These are phyloP conservation scores for Crypturellus tataupa DNA, from an alignment of 2,797 vertebrate species.

Conservation along the genomic window DNA sequence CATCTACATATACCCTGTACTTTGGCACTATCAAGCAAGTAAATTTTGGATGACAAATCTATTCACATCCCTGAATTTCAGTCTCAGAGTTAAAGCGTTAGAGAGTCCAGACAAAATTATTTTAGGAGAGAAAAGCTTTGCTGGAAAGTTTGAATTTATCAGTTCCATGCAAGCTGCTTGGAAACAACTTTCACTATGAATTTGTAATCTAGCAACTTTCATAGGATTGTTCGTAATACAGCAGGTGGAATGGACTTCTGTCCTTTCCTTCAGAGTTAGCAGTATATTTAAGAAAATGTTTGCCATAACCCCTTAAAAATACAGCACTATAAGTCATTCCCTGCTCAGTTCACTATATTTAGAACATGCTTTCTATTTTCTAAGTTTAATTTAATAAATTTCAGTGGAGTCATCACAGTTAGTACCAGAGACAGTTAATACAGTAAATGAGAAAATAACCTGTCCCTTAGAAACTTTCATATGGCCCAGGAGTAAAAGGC, in stretches of 20 bases:
- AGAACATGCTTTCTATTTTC: neutral
- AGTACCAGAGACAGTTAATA: neutral
- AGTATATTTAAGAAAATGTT: neutral
- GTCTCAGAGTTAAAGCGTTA: neutral
- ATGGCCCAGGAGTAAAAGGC: rapidly evolving
- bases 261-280: neutral
- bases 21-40: neutral
- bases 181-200: neutral
- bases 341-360: neutral
- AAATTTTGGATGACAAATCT: neutral
- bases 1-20: neutral
- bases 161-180: neutral
- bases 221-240: neutral
- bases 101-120: neutral
- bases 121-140: neutral
- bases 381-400: neutral
- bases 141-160: neutral
- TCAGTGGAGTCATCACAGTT: neutral
- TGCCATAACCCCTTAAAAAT: neutral
- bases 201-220: neutral
- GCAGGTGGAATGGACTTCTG: neutral
- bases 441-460: neutral
- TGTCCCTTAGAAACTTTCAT: neutral
- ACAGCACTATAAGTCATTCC: neutral
- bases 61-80: neutral